Evolutionary conservation across 2,113 vertebrate species (phyloP).

Genomic region (Scomber scombrus): DNA sequence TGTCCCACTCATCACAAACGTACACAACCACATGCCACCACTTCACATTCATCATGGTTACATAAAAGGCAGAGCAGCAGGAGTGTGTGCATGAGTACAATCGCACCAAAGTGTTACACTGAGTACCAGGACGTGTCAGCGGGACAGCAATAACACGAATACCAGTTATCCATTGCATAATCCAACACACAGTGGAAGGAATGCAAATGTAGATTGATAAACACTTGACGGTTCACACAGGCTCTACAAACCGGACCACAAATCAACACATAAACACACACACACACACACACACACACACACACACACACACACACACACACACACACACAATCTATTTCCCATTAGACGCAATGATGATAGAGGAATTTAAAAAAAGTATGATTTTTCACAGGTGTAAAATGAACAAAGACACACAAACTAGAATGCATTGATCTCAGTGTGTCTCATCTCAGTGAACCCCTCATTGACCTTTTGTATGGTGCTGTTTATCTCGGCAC

Average conservation of each 20-base stretch:
- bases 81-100: slow-evolving; percentile 19
- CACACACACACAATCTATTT: background rate
- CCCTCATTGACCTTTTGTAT: background rate
- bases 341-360: no score
- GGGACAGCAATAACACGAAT: slow-evolving; percentile 21
- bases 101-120: slow-evolving; percentile 34
- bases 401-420: background rate
- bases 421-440: background rate
- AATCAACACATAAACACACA: background rate
- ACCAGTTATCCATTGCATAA: slow-evolving; percentile 45
- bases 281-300: background rate
- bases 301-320: background rate
- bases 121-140: slow-evolving; percentile 34
- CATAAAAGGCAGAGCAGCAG: slow-evolving; percentile 38
- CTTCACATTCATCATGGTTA: slow-evolving; percentile 49
- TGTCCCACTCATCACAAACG: slow-evolving; percentile 25
- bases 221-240: slow-evolving; percentile 10
- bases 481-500: background rate
- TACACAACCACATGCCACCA: slow-evolving; percentile 28
- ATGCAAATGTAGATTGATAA: slow-evolving; percentile 49
- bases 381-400: background rate
- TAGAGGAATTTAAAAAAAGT: no score
- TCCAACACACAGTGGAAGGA: slow-evolving; percentile 36
- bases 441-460: no score
- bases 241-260: background rate